Evolutionary conservation across 2,113 vertebrate species (phyloP), one percentile per base, ranked within the genome.

Genomic region (Ictalurus furcatus): DNA sequence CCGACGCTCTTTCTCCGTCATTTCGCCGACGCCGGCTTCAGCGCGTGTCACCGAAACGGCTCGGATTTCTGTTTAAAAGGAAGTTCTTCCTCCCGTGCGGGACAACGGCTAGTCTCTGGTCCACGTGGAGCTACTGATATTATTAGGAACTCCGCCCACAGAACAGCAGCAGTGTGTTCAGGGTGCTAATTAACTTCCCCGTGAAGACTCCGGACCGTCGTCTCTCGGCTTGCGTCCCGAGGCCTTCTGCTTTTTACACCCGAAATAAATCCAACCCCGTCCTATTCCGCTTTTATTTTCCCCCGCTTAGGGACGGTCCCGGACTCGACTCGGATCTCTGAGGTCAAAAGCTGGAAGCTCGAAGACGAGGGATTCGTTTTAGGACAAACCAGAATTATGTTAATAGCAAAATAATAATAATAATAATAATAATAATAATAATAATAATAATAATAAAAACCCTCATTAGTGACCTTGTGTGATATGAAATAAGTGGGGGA

Each of bases 401-500:
- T 30, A n/a, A 69, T 19, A 17, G 65, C 69, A 37, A 73, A 74
- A 74, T 30, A 69, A 69, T 0, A 69, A 69, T 14, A 71, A 44
- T 34, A 34, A 34, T 34, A 34, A 34, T 34, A 34, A 34, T 34
- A 34, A 34, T 34, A 34, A 34, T 34, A 34, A 34, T 34, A 34
- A 34, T 34, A 34, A 34, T 34, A 34, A 34, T 34, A 34, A 34
- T 34, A 44, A 44, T 5, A 44, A 44, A 44, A 48, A 82, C 25
- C 1, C 28, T 61, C 90, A 90, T 88, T 79, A 93, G 91, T 90
- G 86, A 76, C 90, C 84, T 94, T 92, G 90, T 92, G 90, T 91
- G 59, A 83, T 90, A 52, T 12, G 88, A 85, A 90, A 40, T 48
- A 40, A 84, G 11, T 7, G 11, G 85, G 86, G 34, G 34, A 7